Percentiles rank a stretch among this genome's conserved stretches.
Evolutionary conservation across 1,140 invertebrate genomes (phyloP).

Genomic region (Ooceraea biroi): DNA sequence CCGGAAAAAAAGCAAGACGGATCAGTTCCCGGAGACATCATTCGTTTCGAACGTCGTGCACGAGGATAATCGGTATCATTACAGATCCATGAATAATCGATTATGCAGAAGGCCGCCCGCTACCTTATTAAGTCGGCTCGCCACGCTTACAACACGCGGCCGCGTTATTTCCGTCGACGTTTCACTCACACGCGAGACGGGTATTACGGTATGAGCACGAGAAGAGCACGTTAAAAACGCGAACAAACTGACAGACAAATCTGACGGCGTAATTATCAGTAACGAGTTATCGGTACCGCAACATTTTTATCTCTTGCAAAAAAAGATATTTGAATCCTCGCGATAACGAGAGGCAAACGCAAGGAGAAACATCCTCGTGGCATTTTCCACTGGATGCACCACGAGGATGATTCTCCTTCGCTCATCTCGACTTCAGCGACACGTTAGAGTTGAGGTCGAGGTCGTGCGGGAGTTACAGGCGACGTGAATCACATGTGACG

Average conservation of each 20-base stretch:
- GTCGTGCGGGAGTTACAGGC: background rate
- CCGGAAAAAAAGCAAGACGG: conserved; percentile 2
- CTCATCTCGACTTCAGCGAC: no score
- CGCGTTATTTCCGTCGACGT: conserved; percentile 38
- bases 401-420: background rate
- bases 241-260: conserved; percentile 10
- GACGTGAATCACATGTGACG: background rate
- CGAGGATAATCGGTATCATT: conserved; percentile 49
- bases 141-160: conserved; percentile 37
- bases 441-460: background rate
- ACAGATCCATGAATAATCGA: conserved; percentile 63
- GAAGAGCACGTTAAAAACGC: background rate
- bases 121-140: conserved; percentile 55
- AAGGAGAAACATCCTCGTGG: background rate
- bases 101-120: conserved; percentile 49
- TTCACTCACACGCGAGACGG: no score
- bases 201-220: conserved; percentile 8
- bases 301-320: background rate
- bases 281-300: background rate
- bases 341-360: background rate
- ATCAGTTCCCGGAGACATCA: conserved; percentile 33
- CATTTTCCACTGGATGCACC: background rate
- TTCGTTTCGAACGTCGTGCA: conserved; percentile 19
- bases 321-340: background rate
- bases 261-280: background rate